phyloP scores from a whole-genome alignment of 2,888 invertebrate genomes.

The Cephus runcator region DNA sequence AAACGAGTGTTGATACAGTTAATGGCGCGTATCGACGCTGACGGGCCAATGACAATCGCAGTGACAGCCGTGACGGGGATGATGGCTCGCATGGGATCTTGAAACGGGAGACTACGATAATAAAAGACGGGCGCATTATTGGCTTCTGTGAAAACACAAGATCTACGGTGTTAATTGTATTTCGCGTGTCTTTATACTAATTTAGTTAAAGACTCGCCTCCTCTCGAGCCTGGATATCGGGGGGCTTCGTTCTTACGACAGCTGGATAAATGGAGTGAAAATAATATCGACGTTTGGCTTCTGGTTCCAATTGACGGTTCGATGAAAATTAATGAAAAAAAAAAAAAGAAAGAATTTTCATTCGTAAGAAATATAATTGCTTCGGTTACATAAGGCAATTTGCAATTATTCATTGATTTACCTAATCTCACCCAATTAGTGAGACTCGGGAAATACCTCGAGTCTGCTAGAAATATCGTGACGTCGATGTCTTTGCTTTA shows the following conservation, averaged over 20 bases:
- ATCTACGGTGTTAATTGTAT: slow-evolving; percentile 44
- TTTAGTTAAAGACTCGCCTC: slow-evolving; percentile 8
- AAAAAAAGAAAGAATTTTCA: background rate
- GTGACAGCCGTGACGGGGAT: slow-evolving; percentile 24
- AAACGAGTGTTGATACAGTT: slow-evolving; percentile 46
- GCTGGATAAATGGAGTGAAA: slow-evolving; percentile 52
- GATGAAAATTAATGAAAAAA: background rate
- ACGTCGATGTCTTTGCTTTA: background rate
- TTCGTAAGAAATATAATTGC: background rate
- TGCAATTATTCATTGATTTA: background rate
- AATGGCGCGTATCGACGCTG: slow-evolving; percentile 38
- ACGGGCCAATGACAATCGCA: slow-evolving; percentile 32
- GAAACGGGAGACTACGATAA: slow-evolving; percentile 15
- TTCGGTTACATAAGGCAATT: background rate
- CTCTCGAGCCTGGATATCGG: slow-evolving; percentile 10
- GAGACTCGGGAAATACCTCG: background rate
- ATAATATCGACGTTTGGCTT: slow-evolving; percentile 24
- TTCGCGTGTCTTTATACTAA: slow-evolving; percentile 15
- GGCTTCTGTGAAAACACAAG: slow-evolving; percentile 55
- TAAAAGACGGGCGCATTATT: slow-evolving; percentile 30
- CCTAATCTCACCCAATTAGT: background rate
- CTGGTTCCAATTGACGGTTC: background rate
- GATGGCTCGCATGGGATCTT: slow-evolving; percentile 12
- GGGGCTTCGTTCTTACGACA: slow-evolving; percentile 30
- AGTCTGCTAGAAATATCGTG: background rate